A percentile compares a stretch with the other conserved stretches of the same genome.
phyloP scores from a whole-genome alignment of 1,140 invertebrate species.

The Drosophila nannoptera region DNA sequence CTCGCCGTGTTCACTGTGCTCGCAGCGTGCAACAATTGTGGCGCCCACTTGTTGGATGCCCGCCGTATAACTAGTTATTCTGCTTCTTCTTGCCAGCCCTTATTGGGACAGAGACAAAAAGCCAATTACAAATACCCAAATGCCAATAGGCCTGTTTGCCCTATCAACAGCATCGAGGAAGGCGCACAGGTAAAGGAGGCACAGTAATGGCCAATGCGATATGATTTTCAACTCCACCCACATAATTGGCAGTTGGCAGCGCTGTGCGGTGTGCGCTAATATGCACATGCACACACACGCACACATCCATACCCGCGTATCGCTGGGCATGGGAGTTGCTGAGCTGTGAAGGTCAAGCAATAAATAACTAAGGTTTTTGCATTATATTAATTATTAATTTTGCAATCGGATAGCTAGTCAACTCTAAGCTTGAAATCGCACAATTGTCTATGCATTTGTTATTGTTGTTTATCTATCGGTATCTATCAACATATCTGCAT shows the following conservation, averaged over 20 bases:
- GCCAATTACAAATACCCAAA: conserved; percentile 69
- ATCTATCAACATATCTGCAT: not conserved
- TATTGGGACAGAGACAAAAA: conserved; percentile 46
- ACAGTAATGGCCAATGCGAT: conserved; percentile 66
- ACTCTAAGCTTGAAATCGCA: too few relatives aligned
- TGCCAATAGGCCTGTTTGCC: conserved; percentile 58
- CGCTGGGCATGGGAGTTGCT: not conserved
- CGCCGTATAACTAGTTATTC: not conserved
- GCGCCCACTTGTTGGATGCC: conserved; percentile 45
- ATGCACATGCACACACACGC: conserved; percentile 15
- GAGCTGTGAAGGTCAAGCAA: conserved; percentile 5
- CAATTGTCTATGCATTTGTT: not conserved
- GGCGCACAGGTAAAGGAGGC: conserved; percentile 16
- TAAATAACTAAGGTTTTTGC: not conserved
- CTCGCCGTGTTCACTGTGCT: conserved; percentile 42
- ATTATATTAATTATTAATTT: not conserved
- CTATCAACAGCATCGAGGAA: conserved; percentile 60
- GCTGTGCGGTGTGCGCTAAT: not conserved
- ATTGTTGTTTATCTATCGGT: not conserved
- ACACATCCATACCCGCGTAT: not conserved
- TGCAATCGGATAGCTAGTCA: too few relatives aligned
- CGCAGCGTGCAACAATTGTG: conserved; percentile 28
- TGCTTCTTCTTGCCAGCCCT: conserved; percentile 16
- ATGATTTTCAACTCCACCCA: conserved; percentile 71
- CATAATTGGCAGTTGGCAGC: conserved; percentile 48